Evolutionary conservation across 2,888 invertebrate species (phyloP), one percentile per base, ranked within the genome.

Genomic region (Plebejus melissa): DNA sequence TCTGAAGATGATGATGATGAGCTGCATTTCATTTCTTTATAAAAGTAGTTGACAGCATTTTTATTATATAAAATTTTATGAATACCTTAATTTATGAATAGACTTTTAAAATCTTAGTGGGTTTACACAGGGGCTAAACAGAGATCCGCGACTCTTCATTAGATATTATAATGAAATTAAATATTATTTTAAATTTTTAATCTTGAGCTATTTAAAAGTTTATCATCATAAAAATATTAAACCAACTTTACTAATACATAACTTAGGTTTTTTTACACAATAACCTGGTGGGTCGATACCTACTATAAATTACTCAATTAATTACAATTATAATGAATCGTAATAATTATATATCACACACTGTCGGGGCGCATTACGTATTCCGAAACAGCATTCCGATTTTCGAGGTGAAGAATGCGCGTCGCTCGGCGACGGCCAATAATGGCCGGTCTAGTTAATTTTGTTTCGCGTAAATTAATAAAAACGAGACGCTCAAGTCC

Each of bases 391-490:
- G 65, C 65, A 65, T 65, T 65, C 65, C 32, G 13, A 65, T 65
- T 65, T 65, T 65, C 65, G 65, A 36, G 65, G 65, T 71, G 22
- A 71, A 13, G 71, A 71, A 71, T 46, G 71, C 41, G 41, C 41
- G 46, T 22, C 46, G 22, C 22, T 28, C 46, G 11, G 46, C 71
- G 22, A 22, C 70, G n/a, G 22, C 9, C 70, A 71, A 9, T 46
- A 71, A 46, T 28, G 65, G 65, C 65, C 46, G 22, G 71, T 46
- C 71, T 22, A 41, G 41, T 71, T 28, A 32, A 54, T 72, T 72
- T 72, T 54, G 72, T 54, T 72, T 41, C 38, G 65, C 75, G 46
- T 75, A 72, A 74, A 50, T 76, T 57, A 69, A 76, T 72, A 74
- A 74, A 72, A 71, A 76, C 70, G 75, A 74, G 41, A 54, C 72